These are phyloP conservation scores for Cryptophagus acutangulus DNA, from an alignment of 2,888 invertebrate genomes.

Conservation along the genomic window DNA sequence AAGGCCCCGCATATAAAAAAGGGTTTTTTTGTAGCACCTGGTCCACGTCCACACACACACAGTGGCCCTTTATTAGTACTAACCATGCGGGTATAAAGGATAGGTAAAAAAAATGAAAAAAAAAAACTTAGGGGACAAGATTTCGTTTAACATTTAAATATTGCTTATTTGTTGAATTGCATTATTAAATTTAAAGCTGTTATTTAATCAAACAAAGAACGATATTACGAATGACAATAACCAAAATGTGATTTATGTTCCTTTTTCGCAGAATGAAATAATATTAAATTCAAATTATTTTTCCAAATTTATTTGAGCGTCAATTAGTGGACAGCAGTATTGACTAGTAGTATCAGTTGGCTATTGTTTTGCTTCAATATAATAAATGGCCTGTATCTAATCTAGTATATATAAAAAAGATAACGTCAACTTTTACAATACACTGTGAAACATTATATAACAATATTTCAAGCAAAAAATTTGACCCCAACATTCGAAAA, in stretches of 20 bases:
- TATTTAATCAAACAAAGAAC: background rate
- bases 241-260: conserved; percentile 1
- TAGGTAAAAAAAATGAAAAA: conserved; percentile 11
- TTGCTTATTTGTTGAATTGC: conserved; percentile 4
- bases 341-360: background rate
- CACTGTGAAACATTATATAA: background rate
- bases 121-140: conserved; percentile 5
- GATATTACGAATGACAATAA: background rate
- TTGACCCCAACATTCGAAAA: background rate
- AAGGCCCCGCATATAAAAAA: conserved; percentile 37
- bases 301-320: conserved; percentile 1
- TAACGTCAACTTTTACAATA: conserved; percentile 1
- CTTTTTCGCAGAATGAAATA: conserved; percentile 5
- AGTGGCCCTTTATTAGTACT: conserved; percentile 38
- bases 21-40: conserved; percentile 45
- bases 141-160: background rate
- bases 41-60: conserved; percentile 27
- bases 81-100: conserved; percentile 44
- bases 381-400: conserved; percentile 3
- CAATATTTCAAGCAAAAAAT: background rate
- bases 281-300: conserved; percentile 1
- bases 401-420: conserved; percentile 1
- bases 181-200: background rate
- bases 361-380: background rate
- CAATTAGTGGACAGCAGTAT: background rate